Conservation (phyloP, 2,113 vertebrate species). For the Phalacrocorax carbo region DNA sequence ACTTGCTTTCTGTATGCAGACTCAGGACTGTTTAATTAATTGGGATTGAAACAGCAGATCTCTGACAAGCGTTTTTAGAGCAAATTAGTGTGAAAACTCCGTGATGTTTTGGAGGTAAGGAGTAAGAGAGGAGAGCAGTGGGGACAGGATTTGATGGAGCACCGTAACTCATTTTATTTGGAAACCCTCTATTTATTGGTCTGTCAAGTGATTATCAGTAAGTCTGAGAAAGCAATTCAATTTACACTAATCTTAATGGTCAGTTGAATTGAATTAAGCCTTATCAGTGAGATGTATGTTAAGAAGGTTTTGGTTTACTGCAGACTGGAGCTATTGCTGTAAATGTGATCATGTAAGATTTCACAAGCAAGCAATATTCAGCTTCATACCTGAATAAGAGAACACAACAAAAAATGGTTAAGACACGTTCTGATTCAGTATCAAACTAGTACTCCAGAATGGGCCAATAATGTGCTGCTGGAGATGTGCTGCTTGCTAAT, state of each 20-base stretch:
- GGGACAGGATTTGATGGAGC: not conserved
- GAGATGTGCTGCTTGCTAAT: not conserved
- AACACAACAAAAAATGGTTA: not conserved
- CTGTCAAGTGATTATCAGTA: not conserved
- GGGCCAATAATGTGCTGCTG: not conserved
- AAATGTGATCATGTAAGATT: not conserved
- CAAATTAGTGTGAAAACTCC: not conserved
- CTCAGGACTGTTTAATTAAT: not conserved
- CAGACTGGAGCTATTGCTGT: not conserved
- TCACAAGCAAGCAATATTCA: not conserved
- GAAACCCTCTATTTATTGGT: not conserved
- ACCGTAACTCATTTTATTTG: not conserved
- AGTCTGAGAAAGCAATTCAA: not conserved
- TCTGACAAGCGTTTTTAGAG: not conserved
- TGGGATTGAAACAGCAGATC: not conserved
- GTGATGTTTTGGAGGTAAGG: not conserved
- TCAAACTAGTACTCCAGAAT: not conserved
- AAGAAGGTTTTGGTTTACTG: not conserved
- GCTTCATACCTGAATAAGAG: not conserved
- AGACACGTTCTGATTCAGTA: not conserved
- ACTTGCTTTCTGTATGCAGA: not conserved
- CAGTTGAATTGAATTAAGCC: conserved; percentile 24
- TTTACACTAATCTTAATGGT: not conserved
- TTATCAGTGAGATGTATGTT: not conserved
- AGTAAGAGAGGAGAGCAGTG: not conserved